Evolutionary conservation across 1,140 invertebrate species (phyloP), one percentile per base, ranked within the genome.

Genomic region (Prorops nasuta): DNA sequence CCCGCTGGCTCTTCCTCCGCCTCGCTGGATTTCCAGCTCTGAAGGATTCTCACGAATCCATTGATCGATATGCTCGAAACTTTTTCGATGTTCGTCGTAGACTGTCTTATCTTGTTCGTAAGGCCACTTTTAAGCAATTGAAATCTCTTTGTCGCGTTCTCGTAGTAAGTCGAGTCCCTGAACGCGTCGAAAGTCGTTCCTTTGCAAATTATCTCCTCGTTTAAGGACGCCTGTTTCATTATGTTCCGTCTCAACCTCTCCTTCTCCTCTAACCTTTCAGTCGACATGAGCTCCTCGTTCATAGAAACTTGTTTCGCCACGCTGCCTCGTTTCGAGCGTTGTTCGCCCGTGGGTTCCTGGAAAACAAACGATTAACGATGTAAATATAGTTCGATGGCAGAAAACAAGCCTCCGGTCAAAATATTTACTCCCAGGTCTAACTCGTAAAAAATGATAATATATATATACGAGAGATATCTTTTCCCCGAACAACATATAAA

Each of bases 281-380:
- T 83, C 1, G 88, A 90, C 85, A 94, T 92, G 3, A 93, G 76
- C 66, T 94, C 91, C 70, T 94, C 92, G 67, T 94, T 94, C 51
- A 94, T 80, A 1, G 91, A 94, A 48, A 86, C 88, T 65, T 94
- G 92, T 64, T 94, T 94, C 44, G 89, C 82, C 12, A 92, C 84
- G 31, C 80, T 82, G 17, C 83, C 81, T 50, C 81, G 79, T 43
- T 79, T 79, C 17, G 76, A n/a, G 7, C 21, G 32, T 10, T 32
- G 28, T n/a, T 43, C 20, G 1, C 20, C 15, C 19, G 43, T 35
- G n/a, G n/a, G n/a, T n/a, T n/a, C n/a, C n/a, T n/a, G n/a, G n/a
- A n/a, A n/a, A n/a, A n/a, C n/a, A n/a, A n/a, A n/a, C n/a, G n/a
- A n/a, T n/a, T n/a, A n/a, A n/a, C n/a, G n/a, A n/a, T n/a, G n/a